Evolutionary conservation across 2,113 vertebrate species (phyloP), one percentile per base, ranked within the genome.

Genomic region (Eclectus roratus): DNA sequence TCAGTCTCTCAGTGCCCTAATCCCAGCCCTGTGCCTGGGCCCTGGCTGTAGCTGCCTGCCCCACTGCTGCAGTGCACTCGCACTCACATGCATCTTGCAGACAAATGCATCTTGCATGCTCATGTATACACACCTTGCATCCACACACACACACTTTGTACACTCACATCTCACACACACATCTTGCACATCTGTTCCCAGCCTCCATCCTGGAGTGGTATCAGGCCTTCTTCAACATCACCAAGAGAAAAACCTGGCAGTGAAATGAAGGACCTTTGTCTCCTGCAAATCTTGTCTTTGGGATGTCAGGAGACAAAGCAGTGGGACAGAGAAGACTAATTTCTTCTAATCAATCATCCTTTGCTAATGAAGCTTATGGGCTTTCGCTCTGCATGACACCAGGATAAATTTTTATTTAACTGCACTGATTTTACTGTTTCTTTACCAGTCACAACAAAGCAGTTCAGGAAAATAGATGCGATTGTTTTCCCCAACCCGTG

Each of bases 311-410:
- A 96, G 69, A 47, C 58, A 16, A 58, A 31, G 46, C 29, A 64
- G 70, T 47, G 49, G 85, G 47, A 80, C 91, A 97, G 81, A 96
- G 65, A 90, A 95, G 83, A 76, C 94, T 88, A 72, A 78, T 96
- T 97, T 97, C 65, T 89, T 89, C 79, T 93, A 92, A 96, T 96
- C 92, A 94, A 94, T 97, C 88, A 94, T 68, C 41, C 85, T 77
- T 94, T 94, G 46, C 91, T 97, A 96, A 96, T 94, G 83, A 96
- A 76, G 73, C 46, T 9, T 85, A 79, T 91, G 79, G 82, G 43
- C 69, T 94, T 93, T 91, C 80, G 95, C 76, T 96, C 89, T 95
- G 91, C 37, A 79, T 73, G 31, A 56, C 84, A 68, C 85, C 93
- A 88, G 92, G 91, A 96, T 91, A 94, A 95, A 20, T 69, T 52